Conservation (phyloP, 92 coral and sea anemone genomes). For the Heliopora coerulea region DNA sequence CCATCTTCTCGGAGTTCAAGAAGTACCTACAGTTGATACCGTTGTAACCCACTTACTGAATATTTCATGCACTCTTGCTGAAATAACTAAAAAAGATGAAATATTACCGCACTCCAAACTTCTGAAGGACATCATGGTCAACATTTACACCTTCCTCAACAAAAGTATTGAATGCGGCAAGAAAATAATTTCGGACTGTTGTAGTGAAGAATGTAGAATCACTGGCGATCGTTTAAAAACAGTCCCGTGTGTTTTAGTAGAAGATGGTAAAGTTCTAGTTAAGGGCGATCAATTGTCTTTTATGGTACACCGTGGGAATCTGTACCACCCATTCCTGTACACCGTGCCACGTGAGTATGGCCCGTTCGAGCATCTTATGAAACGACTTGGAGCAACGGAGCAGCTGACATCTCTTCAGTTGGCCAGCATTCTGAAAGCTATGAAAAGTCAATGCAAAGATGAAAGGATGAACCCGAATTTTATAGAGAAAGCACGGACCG, state of each 20-base stretch:
- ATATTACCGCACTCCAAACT: conserved; percentile 80
- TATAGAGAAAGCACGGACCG: conserved; percentile 15
- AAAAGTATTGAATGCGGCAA: conserved; percentile 62
- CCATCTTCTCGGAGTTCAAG: conserved; percentile 76
- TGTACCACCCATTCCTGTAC: conserved; percentile 33
- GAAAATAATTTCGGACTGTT: conserved; percentile 61
- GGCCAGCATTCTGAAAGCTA: conserved; percentile 36
- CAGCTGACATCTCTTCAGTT: conserved; percentile 30
- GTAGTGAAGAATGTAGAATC: conserved; percentile 68
- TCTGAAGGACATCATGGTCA: conserved; percentile 75
- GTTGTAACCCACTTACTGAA: conserved; percentile 77
- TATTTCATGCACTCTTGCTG: conserved; percentile 67
- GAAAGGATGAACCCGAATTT: conserved; percentile 32
- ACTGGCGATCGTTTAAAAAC: conserved; percentile 52
- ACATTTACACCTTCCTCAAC: conserved; percentile 69
- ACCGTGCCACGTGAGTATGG: conserved; percentile 36
- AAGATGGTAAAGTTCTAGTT: conserved; percentile 42
- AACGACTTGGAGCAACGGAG: conserved; percentile 46
- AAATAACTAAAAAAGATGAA: conserved; percentile 83
- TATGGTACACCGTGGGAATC: not conserved
- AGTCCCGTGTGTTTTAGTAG: conserved; percentile 47
- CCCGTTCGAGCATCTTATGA: conserved; percentile 31
- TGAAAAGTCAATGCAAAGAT: conserved; percentile 17
- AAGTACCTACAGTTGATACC: conserved; percentile 72
- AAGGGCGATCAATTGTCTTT: conserved; percentile 27